Evolutionary conservation across 2,888 invertebrate genomes (phyloP).

Genomic region (Slavum lentiscoides): DNA sequence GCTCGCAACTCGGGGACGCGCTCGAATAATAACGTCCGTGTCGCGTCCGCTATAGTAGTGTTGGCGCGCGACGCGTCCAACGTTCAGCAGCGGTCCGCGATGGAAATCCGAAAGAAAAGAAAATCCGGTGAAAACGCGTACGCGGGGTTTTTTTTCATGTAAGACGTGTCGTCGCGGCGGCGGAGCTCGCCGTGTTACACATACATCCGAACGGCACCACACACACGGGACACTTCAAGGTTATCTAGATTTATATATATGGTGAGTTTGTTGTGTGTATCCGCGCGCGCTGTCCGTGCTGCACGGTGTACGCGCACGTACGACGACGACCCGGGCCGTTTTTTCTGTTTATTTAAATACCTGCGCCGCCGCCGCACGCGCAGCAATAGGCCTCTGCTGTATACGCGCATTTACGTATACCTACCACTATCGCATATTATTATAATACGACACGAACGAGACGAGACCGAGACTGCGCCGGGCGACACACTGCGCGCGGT

Average conservation of each 20-base stretch:
- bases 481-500: not conserved
- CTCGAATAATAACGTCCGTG: too few relatives aligned
- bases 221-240: constrained; percentile 45
- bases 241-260: constrained; percentile 50
- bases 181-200: too few relatives aligned
- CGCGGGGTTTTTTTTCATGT: too few relatives aligned
- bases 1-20: too few relatives aligned
- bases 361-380: constrained; percentile 5
- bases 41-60: too few relatives aligned
- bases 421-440: too few relatives aligned
- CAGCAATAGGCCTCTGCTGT: not conserved
- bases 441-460: not conserved
- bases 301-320: not conserved
- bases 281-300: constrained; percentile 6
- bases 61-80: too few relatives aligned
- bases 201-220: not conserved
- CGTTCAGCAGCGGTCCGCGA: too few relatives aligned
- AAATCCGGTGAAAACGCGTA: not conserved
- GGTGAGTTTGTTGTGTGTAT: constrained; percentile 11
- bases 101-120: not conserved
- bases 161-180: not conserved
- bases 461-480: not conserved
- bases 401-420: not conserved
- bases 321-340: constrained; percentile 5
- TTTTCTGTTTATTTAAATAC: constrained; percentile 50